Conservation (phyloP, 2,797 vertebrate species). For the Mormyrus proboscirostris region DNA sequence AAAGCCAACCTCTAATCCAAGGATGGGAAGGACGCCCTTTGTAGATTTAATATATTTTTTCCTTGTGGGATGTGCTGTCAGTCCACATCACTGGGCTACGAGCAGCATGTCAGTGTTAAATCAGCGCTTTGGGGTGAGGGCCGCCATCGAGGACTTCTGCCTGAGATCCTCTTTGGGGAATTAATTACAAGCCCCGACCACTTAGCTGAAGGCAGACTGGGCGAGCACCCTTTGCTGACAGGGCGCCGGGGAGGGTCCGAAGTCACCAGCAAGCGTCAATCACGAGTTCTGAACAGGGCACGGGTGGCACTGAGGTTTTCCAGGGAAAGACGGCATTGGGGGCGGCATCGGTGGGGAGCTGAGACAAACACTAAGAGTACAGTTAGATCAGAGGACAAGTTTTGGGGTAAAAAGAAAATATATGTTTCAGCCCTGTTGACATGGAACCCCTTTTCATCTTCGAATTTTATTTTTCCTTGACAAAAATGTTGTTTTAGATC, state of each 20-base stretch:
- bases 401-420: background rate
- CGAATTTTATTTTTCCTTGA: background rate
- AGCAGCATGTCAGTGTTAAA: constrained; percentile 57
- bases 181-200: constrained; percentile 16
- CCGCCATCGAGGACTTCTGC: constrained; percentile 51
- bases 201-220: background rate
- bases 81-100: constrained; percentile 6
- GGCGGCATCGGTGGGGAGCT: background rate
- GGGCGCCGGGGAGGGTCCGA: background rate
- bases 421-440: background rate
- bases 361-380: background rate
- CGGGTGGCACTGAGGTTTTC: background rate
- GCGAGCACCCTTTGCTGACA: background rate
- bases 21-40: constrained; percentile 39
- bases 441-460: background rate
- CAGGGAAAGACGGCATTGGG: background rate
- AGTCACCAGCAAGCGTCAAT: background rate
- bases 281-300: background rate
- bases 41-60: constrained; percentile 44
- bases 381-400: background rate
- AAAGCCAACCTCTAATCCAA: constrained; percentile 58
- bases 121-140: constrained; percentile 56
- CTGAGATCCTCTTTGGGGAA: constrained; percentile 2
- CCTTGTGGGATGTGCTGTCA: background rate
- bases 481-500: background rate